Conservation (phyloP, 2,888 invertebrate genomes). For the Andrena bicolor region DNA sequence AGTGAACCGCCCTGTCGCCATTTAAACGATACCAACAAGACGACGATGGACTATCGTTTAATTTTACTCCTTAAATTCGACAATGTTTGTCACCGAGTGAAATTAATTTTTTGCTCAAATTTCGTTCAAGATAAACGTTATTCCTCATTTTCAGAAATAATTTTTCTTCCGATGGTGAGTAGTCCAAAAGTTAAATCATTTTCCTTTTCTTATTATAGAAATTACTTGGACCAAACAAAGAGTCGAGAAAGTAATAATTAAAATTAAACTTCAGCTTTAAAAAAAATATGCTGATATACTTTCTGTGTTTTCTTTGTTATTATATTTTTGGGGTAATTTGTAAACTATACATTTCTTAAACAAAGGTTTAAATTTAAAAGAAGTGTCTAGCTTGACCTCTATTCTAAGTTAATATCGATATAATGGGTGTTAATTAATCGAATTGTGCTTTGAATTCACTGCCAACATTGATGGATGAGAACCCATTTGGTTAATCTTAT, state of each 20-base stretch:
- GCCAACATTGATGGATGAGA: background rate
- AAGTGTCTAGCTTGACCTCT: background rate
- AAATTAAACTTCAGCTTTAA: too few species aligned
- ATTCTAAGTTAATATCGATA: background rate
- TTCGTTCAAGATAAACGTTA: background rate
- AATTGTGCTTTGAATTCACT: background rate
- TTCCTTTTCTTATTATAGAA: background rate
- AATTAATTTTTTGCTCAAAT: background rate
- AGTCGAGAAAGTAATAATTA: too few species aligned
- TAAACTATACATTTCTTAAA: background rate
- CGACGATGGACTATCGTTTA: slow-evolving; percentile 41
- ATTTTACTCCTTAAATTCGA: slow-evolving; percentile 26
- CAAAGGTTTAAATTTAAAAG: background rate
- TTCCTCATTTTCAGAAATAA: background rate
- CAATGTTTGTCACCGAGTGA: slow-evolving; percentile 29
- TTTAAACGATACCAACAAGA: slow-evolving; percentile 44
- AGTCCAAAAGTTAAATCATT: background rate
- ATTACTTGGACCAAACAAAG: too few species aligned
- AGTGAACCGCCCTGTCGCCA: slow-evolving; percentile 34
- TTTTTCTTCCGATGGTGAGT: background rate
- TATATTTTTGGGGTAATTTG: too few species aligned
- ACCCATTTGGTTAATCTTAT: slow-evolving; percentile 1
- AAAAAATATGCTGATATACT: too few species aligned
- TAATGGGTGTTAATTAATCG: background rate
- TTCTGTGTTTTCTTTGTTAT: too few species aligned